These are phyloP conservation scores for Agonopterix subpropinquella DNA, from an alignment of 2,888 invertebrate genomes.

Conservation along the genomic window DNA sequence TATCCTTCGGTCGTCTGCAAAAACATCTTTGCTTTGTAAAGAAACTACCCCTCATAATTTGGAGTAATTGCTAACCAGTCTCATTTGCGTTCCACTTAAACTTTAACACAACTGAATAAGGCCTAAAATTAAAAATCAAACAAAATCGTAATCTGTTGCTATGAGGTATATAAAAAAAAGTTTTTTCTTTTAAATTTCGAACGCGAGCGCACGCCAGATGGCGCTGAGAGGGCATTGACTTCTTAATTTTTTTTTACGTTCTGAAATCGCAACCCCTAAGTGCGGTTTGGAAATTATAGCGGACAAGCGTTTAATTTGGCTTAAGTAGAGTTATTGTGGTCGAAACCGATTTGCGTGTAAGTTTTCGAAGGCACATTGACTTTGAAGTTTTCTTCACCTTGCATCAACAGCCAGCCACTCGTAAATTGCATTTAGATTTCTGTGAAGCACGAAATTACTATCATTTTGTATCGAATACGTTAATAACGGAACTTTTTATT, in stretches of 20 bases:
- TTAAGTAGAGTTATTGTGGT: slow-evolving; percentile 46
- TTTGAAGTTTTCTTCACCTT: no score
- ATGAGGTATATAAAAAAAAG: slow-evolving; percentile 40
- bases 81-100: slow-evolving; percentile 1
- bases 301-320: slow-evolving; percentile 43
- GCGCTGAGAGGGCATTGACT: slow-evolving; percentile 60
- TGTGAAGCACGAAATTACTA: no score
- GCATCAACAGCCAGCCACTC: no score
- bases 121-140: slow-evolving; percentile 1
- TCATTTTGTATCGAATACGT: no score
- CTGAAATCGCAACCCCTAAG: slow-evolving; percentile 61
- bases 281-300: slow-evolving; percentile 52
- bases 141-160: slow-evolving; percentile 27
- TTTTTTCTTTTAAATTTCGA: slow-evolving; percentile 4
- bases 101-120: slow-evolving; percentile 12
- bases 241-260: slow-evolving; percentile 45
- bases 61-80: neutral
- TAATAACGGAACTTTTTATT: no score
- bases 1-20: slow-evolving; percentile 12
- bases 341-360: slow-evolving; percentile 19
- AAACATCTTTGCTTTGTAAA: slow-evolving; percentile 11
- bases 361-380: slow-evolving; percentile 4
- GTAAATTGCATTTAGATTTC: no score
- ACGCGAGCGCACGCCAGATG: slow-evolving; percentile 60
- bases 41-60: slow-evolving; percentile 24